Evolutionary conservation across 2,888 invertebrate species (phyloP).

Genomic region (Eilema depressum): DNA sequence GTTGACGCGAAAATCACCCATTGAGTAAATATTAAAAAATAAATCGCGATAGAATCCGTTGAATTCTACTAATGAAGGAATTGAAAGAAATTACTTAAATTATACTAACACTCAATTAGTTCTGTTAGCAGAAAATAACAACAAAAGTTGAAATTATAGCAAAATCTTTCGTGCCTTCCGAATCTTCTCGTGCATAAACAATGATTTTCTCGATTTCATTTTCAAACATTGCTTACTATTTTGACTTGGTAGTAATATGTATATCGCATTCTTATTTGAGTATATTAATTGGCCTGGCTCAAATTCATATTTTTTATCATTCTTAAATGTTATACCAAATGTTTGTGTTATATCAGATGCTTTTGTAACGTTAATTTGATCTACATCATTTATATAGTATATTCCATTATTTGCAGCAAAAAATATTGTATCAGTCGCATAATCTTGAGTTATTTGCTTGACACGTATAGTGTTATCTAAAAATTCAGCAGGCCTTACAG

Average conservation of each 20-base stretch:
- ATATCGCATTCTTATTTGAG: slow-evolving; percentile 69
- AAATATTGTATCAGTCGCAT: slow-evolving; percentile 69
- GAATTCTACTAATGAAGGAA: no score
- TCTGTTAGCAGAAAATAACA: no score
- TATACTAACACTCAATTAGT: no score
- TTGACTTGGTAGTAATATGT: slow-evolving; percentile 63
- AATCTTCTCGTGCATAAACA: background rate
- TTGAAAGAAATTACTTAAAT: no score
- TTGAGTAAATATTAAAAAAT: no score
- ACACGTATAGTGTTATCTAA: slow-evolving; percentile 64
- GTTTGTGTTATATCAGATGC: slow-evolving; percentile 63
- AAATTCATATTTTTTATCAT: slow-evolving; percentile 44
- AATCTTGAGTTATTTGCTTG: slow-evolving; percentile 72
- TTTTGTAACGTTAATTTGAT: slow-evolving; percentile 59
- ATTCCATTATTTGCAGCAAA: slow-evolving; percentile 70
- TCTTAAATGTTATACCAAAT: slow-evolving; percentile 68
- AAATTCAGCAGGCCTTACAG: slow-evolving; percentile 49
- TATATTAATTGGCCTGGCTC: slow-evolving; percentile 68
- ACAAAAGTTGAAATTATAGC: no score
- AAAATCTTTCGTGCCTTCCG: background rate
- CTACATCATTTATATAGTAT: slow-evolving; percentile 74
- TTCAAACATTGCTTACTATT: slow-evolving; percentile 53
- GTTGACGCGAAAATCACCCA: no score
- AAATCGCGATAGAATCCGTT: no score
- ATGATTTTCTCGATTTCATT: slow-evolving; percentile 13